Base-by-base conservation (phyloP, 2,797 vertebrate species). In the Novumbra hubbsi region DNA sequence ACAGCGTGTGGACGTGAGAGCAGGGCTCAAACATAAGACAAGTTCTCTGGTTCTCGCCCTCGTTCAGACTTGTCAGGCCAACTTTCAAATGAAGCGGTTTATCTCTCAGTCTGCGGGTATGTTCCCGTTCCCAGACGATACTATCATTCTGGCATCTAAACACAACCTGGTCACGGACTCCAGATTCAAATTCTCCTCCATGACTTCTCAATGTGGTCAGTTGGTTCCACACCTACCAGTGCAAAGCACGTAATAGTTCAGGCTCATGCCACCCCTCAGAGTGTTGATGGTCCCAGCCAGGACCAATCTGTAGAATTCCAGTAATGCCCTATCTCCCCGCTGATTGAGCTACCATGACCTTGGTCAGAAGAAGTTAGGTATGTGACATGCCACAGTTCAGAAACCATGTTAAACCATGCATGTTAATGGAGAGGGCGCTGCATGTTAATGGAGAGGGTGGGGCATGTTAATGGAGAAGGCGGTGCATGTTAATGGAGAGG, bases 341-440 rank as follows among this genome's bases (percentile, higher is more conserved):
- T 30, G 77, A 70, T 75, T 34, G 34, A 73, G 55, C 76, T 62
- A 77, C 64, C 77, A 75, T 80, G 64, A 70, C 28, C 55, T 7
- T 41, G n/a, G 15, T 76, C 45, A 74, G 81, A 77, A 52, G 14
- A 48, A 38, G 14, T 73, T 27, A 48, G 41, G 32, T 21, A 38
- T 24, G 65, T 30, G 32, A 73, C 72, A 45, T 27, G 19, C 15
- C 72, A 69, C 68, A 75, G 52, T 62, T 78, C 57, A 27, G 50
- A 8, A 76, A 69, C 67, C 45, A 62, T 69, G n/a, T n/a, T n/a
- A n/a, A n/a, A n/a, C n/a, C n/a, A n/a, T n/a, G n/a, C n/a, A n/a
- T n/a, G n/a, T 45, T 45, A 45, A 45, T 14, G 12, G 41, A 14
- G 41, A 45, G 41, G 41, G 34, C 8, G 8, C 34, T 38, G 34